Conservation (phyloP, 2,113 vertebrate genomes). For the Coregonus clupeaformis region DNA sequence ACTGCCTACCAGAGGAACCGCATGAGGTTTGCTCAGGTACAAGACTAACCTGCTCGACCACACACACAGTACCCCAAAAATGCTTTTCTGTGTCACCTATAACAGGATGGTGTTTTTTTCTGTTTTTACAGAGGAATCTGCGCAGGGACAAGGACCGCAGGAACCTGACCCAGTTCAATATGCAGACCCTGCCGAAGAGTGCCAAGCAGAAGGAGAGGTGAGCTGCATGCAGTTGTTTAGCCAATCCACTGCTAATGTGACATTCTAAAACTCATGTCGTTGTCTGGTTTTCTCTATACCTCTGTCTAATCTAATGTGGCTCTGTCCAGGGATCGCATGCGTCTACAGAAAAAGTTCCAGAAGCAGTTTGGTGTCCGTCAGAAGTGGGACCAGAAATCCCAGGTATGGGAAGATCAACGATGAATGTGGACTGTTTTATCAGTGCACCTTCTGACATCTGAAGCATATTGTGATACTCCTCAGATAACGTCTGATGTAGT, state of each 20-base stretch:
- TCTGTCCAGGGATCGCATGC: conserved; percentile 86
- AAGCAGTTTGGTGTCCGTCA: conserved; percentile 99
- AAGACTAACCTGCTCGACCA: neutral
- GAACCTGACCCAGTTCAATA: conserved; percentile 94
- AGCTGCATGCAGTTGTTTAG: conserved; percentile 28
- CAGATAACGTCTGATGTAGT: neutral
- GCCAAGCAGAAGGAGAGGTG: conserved; percentile 99
- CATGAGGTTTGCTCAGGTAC: conserved; percentile 96
- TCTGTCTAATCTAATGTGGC: neutral
- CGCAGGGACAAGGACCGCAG: conserved; percentile 96
- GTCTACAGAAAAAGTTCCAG: conserved; percentile 97
- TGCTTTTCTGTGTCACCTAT: neutral
- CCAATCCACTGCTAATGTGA: neutral
- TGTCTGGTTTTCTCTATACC: neutral
- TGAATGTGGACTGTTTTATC: neutral
- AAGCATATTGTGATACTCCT: neutral
- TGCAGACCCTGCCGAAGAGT: conserved; percentile 96
- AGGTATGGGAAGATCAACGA: conserved; percentile 71
- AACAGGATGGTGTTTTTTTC: neutral
- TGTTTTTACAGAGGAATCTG: conserved; percentile 84
- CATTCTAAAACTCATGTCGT: neutral
- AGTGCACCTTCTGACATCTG: neutral
- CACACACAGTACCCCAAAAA: neutral
- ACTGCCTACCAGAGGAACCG: conserved; percentile 97
- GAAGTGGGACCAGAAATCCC: conserved; percentile 99